Evolutionary conservation across 2,888 invertebrate species (phyloP).

Genomic region (Sinotaia quadrata): DNA sequence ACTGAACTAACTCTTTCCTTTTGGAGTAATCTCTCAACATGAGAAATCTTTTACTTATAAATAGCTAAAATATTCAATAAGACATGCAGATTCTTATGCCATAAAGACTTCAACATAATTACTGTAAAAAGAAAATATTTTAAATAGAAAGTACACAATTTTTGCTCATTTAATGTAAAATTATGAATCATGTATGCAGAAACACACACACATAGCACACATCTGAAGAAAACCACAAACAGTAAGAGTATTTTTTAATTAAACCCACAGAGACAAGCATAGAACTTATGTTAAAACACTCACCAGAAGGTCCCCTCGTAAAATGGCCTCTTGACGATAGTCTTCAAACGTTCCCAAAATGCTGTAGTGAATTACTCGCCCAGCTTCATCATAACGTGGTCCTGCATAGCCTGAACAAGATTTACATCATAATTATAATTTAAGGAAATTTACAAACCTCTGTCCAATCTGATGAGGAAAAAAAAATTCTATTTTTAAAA

Average conservation of each 20-base stretch:
- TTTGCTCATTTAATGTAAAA: too few relatives aligned
- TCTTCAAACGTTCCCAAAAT: constrained; percentile 70
- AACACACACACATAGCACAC: constrained; percentile 3
- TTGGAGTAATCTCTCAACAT: too few relatives aligned
- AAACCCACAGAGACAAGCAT: background rate
- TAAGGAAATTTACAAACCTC: too few relatives aligned
- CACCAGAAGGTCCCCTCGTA: constrained; percentile 59
- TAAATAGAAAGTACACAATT: too few relatives aligned
- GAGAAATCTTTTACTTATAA: too few relatives aligned
- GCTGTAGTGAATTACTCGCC: constrained; percentile 68
- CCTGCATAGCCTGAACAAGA: constrained; percentile 58
- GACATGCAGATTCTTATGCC: too few relatives aligned
- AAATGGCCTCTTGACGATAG: constrained; percentile 60
- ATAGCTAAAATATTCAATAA: too few relatives aligned
- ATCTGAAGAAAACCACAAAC: background rate
- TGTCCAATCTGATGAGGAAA: too few relatives aligned
- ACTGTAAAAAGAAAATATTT: background rate
- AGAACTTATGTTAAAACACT: constrained; percentile 8
- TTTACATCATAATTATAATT: background rate
- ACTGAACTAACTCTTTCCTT: too few relatives aligned
- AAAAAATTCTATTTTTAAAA: too few relatives aligned
- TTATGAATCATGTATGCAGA: background rate
- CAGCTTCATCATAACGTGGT: constrained; percentile 62
- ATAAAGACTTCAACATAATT: background rate
- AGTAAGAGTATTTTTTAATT: background rate